These are phyloP conservation scores for Channa argus DNA, from an alignment of 2,113 vertebrate genomes.

Conservation along the genomic window DNA sequence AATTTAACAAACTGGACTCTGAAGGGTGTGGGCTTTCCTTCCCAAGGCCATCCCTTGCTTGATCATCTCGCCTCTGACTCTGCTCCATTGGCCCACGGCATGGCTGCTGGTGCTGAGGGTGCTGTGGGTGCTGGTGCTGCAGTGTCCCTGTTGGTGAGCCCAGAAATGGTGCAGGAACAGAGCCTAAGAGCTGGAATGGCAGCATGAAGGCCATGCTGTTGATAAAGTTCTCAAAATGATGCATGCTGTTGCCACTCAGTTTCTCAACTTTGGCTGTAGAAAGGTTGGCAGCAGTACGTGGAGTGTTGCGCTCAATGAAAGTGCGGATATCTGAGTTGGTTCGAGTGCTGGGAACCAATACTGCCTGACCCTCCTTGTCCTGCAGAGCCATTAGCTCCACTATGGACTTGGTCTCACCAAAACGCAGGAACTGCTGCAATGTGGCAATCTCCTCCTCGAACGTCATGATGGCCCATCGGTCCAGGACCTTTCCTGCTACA, in stretches of 20 bases:
- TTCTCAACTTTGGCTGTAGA: slow-evolving; percentile 86
- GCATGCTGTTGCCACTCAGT: slow-evolving; percentile 82
- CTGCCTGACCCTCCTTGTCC: slow-evolving; percentile 93
- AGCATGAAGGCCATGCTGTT: slow-evolving; percentile 97
- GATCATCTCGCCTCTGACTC: slow-evolving; percentile 56
- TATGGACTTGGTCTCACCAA: slow-evolving; percentile 98
- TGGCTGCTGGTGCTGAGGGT: slow-evolving; percentile 80
- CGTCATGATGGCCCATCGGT: slow-evolving; percentile 98
- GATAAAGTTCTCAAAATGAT: slow-evolving; percentile 96
- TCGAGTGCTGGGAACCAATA: slow-evolving; percentile 87
- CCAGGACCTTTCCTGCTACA: slow-evolving; percentile 94
- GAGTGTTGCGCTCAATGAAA: slow-evolving; percentile 93
- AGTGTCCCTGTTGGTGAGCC: slow-evolving; percentile 86
- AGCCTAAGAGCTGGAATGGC: slow-evolving; percentile 93
- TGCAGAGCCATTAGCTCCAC: slow-evolving; percentile 98
- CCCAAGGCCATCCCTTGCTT: slow-evolving; percentile 48
- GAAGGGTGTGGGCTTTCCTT: slow-evolving; percentile 75
- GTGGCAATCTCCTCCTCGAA: slow-evolving; percentile 96
- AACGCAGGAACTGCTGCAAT: slow-evolving; percentile 96
- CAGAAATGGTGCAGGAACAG: slow-evolving; percentile 89
- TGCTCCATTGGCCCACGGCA: slow-evolving; percentile 67
- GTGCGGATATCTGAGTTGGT: slow-evolving; percentile 94
- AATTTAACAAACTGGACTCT: slow-evolving; percentile 82
- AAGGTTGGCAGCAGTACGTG: slow-evolving; percentile 70
- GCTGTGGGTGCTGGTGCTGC: slow-evolving; percentile 74